phyloP scores from a whole-genome alignment of 2,888 invertebrate genomes.

The Dicyrtomina minuta region DNA sequence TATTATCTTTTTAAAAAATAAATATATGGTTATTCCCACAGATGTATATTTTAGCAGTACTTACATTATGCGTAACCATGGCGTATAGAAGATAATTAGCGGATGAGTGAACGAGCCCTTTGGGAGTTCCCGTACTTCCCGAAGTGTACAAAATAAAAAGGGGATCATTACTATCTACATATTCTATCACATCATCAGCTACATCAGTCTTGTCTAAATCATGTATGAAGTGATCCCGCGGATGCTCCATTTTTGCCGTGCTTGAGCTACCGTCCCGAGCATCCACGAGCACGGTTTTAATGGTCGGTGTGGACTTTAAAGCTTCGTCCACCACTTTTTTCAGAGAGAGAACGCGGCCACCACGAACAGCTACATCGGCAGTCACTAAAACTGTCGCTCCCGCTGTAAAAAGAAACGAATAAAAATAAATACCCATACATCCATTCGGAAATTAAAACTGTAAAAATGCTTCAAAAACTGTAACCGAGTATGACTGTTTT shows the following conservation, averaged over 20 bases:
- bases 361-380: conserved; percentile 58
- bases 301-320: conserved; percentile 56
- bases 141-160: conserved; percentile 61
- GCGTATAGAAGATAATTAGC: conserved; percentile 60
- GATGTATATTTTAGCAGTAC: too few relatives aligned
- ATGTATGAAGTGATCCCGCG: conserved; percentile 54
- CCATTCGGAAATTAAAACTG: too few relatives aligned
- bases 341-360: conserved; percentile 57
- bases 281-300: conserved; percentile 58
- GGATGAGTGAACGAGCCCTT: conserved; percentile 59
- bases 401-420: conserved; percentile 55
- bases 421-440: too few relatives aligned
- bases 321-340: conserved; percentile 59
- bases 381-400: conserved; percentile 59
- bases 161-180: conserved; percentile 59
- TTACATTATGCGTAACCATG: conserved; percentile 57
- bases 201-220: conserved; percentile 54
- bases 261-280: conserved; percentile 54
- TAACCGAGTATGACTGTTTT: too few relatives aligned
- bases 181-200: conserved; percentile 56
- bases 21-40: too few relatives aligned
- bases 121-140: conserved; percentile 61
- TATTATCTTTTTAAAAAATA: too few relatives aligned
- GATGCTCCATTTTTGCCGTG: conserved; percentile 37
- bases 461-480: too few relatives aligned